Percentiles rank a stretch among this genome's conserved stretches.
Evolutionary conservation across 2,113 vertebrate species (phyloP).

Genomic region (Passerina amoena): DNA sequence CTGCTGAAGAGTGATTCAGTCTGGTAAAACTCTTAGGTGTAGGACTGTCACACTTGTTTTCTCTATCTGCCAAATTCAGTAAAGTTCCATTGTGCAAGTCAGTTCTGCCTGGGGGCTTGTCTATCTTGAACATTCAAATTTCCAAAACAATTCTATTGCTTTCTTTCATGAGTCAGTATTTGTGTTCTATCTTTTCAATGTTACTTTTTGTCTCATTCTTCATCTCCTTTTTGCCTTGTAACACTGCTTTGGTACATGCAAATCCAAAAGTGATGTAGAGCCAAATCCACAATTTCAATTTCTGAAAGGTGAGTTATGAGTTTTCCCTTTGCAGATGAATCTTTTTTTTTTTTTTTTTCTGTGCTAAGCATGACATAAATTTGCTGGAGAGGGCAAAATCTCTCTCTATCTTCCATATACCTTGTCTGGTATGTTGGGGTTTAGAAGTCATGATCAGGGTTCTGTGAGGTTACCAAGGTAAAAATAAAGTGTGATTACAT

Average conservation of each 20-base stretch:
- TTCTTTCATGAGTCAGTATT: constrained; percentile 7
- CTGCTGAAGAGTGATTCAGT: not conserved
- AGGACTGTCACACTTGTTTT: constrained; percentile 15
- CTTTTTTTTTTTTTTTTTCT: not conserved
- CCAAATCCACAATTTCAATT: not conserved
- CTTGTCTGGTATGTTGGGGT: not conserved
- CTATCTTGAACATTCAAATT: constrained; percentile 16
- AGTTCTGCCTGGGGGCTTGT: constrained; percentile 27
- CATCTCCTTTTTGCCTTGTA: not conserved
- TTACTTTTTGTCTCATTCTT: not conserved
- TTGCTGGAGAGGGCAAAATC: fast-evolving
- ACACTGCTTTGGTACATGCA: not conserved
- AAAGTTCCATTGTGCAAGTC: not conserved
- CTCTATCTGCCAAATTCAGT: not conserved
- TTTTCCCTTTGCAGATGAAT: not conserved
- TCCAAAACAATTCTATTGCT: constrained; percentile 39
- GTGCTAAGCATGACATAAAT: not conserved
- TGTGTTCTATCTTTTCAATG: not conserved
- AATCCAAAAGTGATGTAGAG: not conserved
- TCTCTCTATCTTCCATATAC: not conserved
- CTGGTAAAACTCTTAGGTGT: not conserved
- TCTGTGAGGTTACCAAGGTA: not conserved
- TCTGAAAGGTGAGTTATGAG: not conserved
- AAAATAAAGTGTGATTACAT: not conserved
- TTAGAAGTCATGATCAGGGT: not conserved